Evolutionary conservation across 2,113 vertebrate genomes (phyloP).

Genomic region (Fukomys damarensis): DNA sequence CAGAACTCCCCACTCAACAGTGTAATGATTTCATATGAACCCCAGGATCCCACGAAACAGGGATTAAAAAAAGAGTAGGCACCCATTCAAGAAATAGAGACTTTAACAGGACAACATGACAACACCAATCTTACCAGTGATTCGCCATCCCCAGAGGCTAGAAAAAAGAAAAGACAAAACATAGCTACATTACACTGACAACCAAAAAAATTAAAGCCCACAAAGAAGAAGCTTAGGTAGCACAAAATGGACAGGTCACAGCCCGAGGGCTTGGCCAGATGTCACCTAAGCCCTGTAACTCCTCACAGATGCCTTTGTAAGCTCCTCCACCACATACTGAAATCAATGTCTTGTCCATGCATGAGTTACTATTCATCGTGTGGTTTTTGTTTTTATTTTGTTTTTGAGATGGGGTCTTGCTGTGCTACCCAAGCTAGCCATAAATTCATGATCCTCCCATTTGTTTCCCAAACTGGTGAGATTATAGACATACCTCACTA

Average conservation of each 20-base stretch:
- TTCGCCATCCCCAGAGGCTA: slow-evolving; percentile 93
- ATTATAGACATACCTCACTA: not conserved
- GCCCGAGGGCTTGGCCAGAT: not conserved
- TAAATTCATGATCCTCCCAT: not conserved
- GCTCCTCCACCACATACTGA: too few relatives aligned
- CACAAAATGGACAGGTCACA: not conserved
- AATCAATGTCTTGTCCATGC: not conserved
- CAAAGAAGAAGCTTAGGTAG: not conserved
- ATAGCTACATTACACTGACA: not conserved
- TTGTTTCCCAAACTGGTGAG: not conserved
- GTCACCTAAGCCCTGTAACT: not conserved
- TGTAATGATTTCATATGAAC: not conserved
- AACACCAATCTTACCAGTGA: slow-evolving; percentile 90
- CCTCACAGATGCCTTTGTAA: not conserved
- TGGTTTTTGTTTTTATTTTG: not conserved
- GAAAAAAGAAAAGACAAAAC: slow-evolving; percentile 70
- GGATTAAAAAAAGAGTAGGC: not conserved
- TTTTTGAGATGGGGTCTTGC: not conserved
- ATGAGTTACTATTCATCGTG: not conserved
- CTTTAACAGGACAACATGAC: not conserved
- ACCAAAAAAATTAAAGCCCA: not conserved
- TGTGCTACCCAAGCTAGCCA: not conserved
- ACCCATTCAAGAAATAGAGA: not conserved
- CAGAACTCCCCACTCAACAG: fast-evolving
- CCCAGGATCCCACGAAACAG: not conserved